Evolutionary conservation across 2,888 invertebrate species (phyloP), one percentile per base, ranked within the genome.

Genomic region (Tholera decimalis): DNA sequence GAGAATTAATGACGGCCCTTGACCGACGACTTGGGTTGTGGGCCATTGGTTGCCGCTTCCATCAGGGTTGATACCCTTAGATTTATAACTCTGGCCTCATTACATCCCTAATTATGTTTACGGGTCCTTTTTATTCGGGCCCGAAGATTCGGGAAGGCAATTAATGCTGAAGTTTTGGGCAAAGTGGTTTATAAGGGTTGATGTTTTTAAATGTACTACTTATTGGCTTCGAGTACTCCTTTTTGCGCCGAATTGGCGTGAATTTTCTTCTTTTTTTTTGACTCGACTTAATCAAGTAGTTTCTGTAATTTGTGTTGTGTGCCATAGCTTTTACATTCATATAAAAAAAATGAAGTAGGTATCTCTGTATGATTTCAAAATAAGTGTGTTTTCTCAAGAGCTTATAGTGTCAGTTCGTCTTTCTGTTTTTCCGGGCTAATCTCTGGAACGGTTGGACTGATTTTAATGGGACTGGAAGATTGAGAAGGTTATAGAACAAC

Each of bases 31-130:
- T 63, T 70, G 71, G 74, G 71, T 55, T 65, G 68, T 47, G 57
- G 71, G 69, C 70, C 68, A 82, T 80, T 67, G 75, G 75, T 60
- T 57, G 55, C 54, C 75, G 55, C 70, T 70, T 57, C 79, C 72
- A 69, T 77, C 78, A 79, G 57, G 49, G 61, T 18, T 56, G 77
- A 58, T 63, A 58, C 69, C 66, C 71, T 64, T 82, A 88, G 88
- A 93, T 92, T 92, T 92, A 92, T 90, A 89, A 86, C 88, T 82
- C 78, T 71, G 79, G 86, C 83, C 82, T 87, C 91, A 89, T 92
- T 92, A 91, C 88, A 85, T 84, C 82, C 79, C 84, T 91, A 91
- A 92, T 93, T 90, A 89, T 89, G 88, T 91, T 90, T 87, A 89
- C 87, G 84, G 85, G 78, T 59, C 83, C 80, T 84, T 88, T 86